A percentile compares a stretch with the other conserved stretches of the same genome.
Evolutionary conservation across 2,113 vertebrate genomes (phyloP).

Genomic region (Gadus macrocephalus): DNA sequence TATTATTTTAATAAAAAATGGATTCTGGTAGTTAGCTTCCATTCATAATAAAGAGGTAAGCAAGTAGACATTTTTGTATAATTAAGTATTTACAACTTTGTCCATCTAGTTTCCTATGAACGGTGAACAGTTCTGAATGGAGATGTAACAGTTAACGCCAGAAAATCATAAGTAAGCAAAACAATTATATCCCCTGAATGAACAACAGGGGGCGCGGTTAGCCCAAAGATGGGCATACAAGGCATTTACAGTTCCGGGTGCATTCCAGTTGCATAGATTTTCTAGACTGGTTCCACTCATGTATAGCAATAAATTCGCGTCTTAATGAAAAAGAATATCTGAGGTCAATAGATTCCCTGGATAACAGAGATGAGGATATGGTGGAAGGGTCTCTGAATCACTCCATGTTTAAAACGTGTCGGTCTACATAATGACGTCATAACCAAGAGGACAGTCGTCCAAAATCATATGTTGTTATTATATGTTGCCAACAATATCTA

Average conservation of each 20-base stretch:
- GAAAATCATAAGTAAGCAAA: background rate
- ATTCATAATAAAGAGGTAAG: too few species aligned
- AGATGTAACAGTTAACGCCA: constrained; percentile 11
- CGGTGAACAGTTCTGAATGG: constrained; percentile 3
- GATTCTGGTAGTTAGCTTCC: too few species aligned
- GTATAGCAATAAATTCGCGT: background rate
- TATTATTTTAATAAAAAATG: too few species aligned
- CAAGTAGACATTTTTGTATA: too few species aligned
- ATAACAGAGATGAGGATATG: too few species aligned
- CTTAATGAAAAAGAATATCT: too few species aligned
- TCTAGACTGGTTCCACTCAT: constrained; percentile 18
- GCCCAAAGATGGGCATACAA: constrained; percentile 29
- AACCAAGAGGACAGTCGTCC: too few species aligned
- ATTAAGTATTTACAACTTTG: constrained; percentile 2
- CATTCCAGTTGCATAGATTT: constrained; percentile 46
- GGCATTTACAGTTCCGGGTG: constrained; percentile 3
- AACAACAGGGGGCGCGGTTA: constrained; percentile 42
- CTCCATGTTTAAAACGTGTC: too few species aligned
- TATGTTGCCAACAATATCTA: background rate
- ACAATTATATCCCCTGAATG: background rate
- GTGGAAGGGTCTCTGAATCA: too few species aligned
- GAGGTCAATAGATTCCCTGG: too few species aligned
- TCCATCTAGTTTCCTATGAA: background rate
- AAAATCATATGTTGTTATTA: too few species aligned
- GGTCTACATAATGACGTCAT: too few species aligned